These are phyloP conservation scores for Pseudolaguvia tuberculata DNA, from an alignment of 2,113 vertebrate genomes.

Conservation along the genomic window DNA sequence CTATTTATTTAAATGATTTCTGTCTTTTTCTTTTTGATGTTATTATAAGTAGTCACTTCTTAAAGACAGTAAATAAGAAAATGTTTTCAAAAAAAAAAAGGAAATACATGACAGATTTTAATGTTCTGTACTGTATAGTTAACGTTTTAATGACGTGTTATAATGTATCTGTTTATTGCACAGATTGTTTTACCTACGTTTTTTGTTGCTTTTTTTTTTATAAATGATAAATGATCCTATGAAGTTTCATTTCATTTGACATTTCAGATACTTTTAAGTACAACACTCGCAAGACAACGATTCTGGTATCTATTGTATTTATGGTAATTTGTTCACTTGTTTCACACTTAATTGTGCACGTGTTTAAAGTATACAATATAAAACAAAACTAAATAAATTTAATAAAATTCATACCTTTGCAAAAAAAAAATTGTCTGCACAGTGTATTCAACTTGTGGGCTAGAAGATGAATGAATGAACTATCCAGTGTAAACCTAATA, in stretches of 20 bases:
- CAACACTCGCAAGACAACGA: neutral
- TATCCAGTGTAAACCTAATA: neutral
- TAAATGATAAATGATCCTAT: neutral
- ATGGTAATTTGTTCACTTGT: neutral
- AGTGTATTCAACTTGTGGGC: neutral
- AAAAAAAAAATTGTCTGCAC: neutral
- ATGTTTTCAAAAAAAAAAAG: neutral
- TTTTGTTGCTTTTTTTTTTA: neutral
- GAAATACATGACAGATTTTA: neutral
- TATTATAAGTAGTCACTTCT: neutral
- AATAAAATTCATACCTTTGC: constrained; percentile 17
- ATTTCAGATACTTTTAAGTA: neutral
- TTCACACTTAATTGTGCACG: constrained; percentile 15
- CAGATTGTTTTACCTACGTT: neutral
- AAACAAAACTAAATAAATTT: neutral
- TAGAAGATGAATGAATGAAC: too few species aligned
- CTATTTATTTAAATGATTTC: constrained; percentile 25
- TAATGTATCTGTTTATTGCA: constrained; percentile 3
- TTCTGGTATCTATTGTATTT: neutral
- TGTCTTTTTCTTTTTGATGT: constrained; percentile 6
- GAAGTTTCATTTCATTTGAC: neutral
- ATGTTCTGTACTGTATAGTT: constrained; percentile 9
- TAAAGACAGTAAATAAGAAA: constrained; percentile 5
- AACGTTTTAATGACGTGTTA: neutral
- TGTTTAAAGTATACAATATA: neutral